Conservation (phyloP, 2,797 vertebrate species). For the Acrossocheilus wenchowensis region DNA sequence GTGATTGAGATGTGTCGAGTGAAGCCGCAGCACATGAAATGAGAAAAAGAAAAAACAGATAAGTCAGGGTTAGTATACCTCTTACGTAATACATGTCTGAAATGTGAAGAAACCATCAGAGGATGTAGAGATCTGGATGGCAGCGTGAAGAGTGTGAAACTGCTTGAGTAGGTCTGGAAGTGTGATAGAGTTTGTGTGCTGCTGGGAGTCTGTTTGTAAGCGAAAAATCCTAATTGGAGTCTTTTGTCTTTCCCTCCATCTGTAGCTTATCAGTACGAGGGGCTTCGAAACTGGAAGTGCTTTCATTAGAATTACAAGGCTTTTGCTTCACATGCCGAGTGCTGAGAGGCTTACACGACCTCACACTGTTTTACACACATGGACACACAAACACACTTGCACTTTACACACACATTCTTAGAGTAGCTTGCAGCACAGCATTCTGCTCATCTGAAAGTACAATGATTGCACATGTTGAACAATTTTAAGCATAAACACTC, state of each 20-base stretch:
- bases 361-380: constrained; percentile 41
- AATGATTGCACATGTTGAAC: not conserved
- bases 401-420: constrained; percentile 21
- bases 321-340: constrained; percentile 35
- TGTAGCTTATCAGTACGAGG: constrained; percentile 57
- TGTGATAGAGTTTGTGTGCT: constrained; percentile 49
- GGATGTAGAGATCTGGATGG: constrained; percentile 37
- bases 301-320: constrained; percentile 42
- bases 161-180: constrained; percentile 40
- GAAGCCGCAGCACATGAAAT: constrained; percentile 47
- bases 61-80: constrained; percentile 30
- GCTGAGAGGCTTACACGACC: constrained; percentile 41
- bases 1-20: constrained; percentile 12
- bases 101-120: constrained; percentile 10
- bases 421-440: constrained; percentile 4
- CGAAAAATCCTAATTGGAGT: constrained; percentile 55
- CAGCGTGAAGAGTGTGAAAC: constrained; percentile 40
- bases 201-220: constrained; percentile 38
- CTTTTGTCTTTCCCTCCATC: constrained; percentile 60
- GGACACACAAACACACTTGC: constrained; percentile 38
- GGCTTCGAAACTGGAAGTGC: constrained; percentile 49
- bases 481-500: no score
- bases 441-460: not conserved
- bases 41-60: constrained; percentile 10
- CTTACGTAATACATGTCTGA: not conserved